Evolutionary conservation across 2,797 vertebrate genomes (phyloP).

Genomic region (Tokudaia tokunoshimensis): DNA sequence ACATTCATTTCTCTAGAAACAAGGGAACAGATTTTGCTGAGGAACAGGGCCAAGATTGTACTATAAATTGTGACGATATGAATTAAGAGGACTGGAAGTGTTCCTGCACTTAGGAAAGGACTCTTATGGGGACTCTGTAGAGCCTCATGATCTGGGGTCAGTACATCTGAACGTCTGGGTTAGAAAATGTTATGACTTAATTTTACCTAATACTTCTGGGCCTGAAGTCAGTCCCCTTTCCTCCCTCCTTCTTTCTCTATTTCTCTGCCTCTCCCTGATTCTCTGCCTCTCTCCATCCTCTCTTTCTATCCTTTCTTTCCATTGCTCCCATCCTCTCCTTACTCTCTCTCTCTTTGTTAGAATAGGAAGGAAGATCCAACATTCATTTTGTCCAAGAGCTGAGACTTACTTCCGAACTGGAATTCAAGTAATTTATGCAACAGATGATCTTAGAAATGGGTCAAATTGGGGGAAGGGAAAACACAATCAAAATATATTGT

Average conservation of each 20-base stretch:
- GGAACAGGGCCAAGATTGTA: neutral
- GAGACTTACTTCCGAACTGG: neutral
- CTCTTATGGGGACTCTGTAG: neutral
- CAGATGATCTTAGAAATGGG: neutral
- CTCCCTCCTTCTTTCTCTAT: neutral
- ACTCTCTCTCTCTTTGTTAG: neutral
- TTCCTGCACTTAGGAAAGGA: neutral
- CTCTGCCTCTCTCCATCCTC: no score
- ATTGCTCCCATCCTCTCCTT: neutral
- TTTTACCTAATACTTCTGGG: neutral
- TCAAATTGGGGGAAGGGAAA: neutral
- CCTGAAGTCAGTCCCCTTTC: neutral
- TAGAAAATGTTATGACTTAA: neutral
- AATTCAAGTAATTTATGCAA: neutral
- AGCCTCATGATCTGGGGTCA: neutral
- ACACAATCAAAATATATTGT: neutral
- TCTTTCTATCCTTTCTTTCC: neutral
- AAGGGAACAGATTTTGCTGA: neutral
- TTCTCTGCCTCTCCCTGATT: neutral
- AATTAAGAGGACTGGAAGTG: neutral
- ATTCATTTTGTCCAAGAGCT: neutral
- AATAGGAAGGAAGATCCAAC: neutral
- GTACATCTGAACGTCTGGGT: neutral
- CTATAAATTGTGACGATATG: neutral
- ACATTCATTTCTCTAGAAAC: neutral